Base-by-base conservation (phyloP, 2,888 invertebrate genomes). In the Plebejus melissa region DNA sequence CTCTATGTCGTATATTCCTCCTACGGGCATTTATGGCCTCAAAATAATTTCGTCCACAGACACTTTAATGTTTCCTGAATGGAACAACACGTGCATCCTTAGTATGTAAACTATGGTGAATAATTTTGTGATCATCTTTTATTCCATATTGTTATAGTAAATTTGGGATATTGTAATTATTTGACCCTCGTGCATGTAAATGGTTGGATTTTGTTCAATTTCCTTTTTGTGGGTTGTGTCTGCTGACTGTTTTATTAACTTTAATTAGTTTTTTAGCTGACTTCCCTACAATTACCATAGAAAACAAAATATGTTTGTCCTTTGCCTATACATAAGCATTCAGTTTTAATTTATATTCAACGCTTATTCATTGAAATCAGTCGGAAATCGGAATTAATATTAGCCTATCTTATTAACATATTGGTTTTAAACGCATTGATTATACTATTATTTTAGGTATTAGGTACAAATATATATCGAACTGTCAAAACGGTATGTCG, bases 71-170 rank as follows among this genome's bases (percentile, higher is more conserved):
- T 72, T 54, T 72, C 72, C 72, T 72, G 54, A 13, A 16, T 16
- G 46, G 50, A 50, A 72, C 72, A 32, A 11, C 46, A 50, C 50
- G 72, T 72, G 46, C 38, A 70, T 72, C 46, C 46, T 11, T 36
- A 72, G 54, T 54, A 32, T 72, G 46, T 46, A 28, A 11, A 28
- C 9, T 72, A 28, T 72, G 54, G 16, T 38, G 38, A 50, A 72
- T 72, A 72, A 72, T 72, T 54, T 72, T 16, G 46, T 32, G 46
- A 72, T 72, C 9, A 72, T 72, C 28, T 72, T 72, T 72, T 72
- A 72, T 72, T 72, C 28, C 28, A 72, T 13, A 72, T 54, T 72
- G 72, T 72, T 54, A 72, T 46, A 22, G 41, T 65, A 70, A 70
- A 70, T 70, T 41, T 38, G n/a, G 41, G 70, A 70, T 41, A 70